Base-by-base conservation (phyloP, 2,113 vertebrate genomes). In the Zosterops japonicus region DNA sequence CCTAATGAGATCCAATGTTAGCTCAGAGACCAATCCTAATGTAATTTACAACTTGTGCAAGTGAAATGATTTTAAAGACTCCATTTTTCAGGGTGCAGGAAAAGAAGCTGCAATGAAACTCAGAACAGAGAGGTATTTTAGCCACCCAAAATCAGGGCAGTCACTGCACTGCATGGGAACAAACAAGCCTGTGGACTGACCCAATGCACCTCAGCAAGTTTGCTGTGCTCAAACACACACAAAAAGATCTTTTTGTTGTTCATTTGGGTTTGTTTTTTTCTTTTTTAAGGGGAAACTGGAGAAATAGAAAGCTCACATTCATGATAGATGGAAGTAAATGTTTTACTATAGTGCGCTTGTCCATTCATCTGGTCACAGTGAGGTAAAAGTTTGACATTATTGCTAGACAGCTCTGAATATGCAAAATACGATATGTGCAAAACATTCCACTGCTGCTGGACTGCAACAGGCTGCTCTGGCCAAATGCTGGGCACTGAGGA, bases 251-350 rank as follows among this genome's bases (percentile, higher is more conserved):
- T 47, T 12, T n/a, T 49, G 7, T 14, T 69, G 29, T 35, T 64
- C 44, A 19, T 1, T 72, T 22, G 23, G 14, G 5, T 6, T 60
- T 86, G 17, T 16, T 8, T 25, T n/a, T 33, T 31, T 15, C 14
- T 56, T 24, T 82, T 25, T 25, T 2, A 0, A 11, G 18, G 8
- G 9, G 4, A 36, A 17, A 24, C 3, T 5, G 24, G 5, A 53
- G 11, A 61, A 74, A 50, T 1, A 8, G 52, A 53, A 85, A 79
- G 27, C 15, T 50, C 28, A 33, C 8, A 29, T 29, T 42, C 35
- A 20, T 47, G 46, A 28, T 1, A 44, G 8, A 19, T 4, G 3
- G 61, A 39, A 7, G 1, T 1, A 18, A 13, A 60, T 12, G 47
- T 28, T 72, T 52, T 50, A 41, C 9, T 41, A 13, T 0, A 47